Conservation (phyloP, 2,113 vertebrate species). For the Xiphophorus couchianus region DNA sequence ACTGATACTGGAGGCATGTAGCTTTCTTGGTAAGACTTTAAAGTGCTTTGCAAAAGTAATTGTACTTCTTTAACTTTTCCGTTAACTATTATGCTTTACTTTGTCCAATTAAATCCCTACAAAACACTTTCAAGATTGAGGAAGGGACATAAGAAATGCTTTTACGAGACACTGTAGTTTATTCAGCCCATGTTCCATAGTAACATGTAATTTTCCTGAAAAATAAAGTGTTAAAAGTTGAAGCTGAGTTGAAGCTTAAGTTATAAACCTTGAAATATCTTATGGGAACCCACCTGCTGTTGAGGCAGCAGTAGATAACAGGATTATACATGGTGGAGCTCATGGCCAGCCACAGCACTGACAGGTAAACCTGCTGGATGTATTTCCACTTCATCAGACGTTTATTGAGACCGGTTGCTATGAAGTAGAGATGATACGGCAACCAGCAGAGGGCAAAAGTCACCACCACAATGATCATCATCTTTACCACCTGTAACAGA, state of each 20-base stretch:
- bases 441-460: slow-evolving; percentile 98
- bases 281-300: slow-evolving; percentile 88
- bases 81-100: too few relatives aligned
- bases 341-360: slow-evolving; percentile 96
- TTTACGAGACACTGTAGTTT: background rate
- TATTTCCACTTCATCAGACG: slow-evolving; percentile 87
- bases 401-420: slow-evolving; percentile 88
- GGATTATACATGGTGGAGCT: slow-evolving; percentile 99
- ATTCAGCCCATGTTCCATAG: background rate
- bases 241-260: background rate
- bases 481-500: slow-evolving; percentile 92
- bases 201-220: background rate
- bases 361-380: slow-evolving; percentile 96
- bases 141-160: background rate
- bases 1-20: background rate
- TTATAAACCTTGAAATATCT: background rate
- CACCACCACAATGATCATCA: slow-evolving; percentile 98
- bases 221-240: background rate
- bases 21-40: background rate
- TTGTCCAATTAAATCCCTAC: too few relatives aligned
- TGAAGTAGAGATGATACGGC: slow-evolving; percentile 95
- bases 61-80: too few relatives aligned
- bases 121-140: background rate
- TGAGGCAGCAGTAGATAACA: slow-evolving; percentile 98
- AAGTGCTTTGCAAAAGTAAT: too few relatives aligned